phyloP scores from a whole-genome alignment of 2,113 vertebrate species.

The Eonycteris spelaea region DNA sequence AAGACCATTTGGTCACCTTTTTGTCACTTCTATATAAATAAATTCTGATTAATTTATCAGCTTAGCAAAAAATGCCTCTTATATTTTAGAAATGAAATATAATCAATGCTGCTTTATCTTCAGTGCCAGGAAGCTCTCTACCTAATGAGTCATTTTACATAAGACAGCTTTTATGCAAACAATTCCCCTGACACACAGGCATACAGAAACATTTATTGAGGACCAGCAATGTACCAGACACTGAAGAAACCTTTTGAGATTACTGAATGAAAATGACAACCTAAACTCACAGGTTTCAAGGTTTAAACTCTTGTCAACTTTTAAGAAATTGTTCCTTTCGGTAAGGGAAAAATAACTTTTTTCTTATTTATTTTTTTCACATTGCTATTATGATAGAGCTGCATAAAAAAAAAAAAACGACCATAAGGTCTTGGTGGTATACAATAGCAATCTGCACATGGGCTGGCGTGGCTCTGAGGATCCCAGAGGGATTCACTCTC shows the following conservation, averaged over 20 bases:
- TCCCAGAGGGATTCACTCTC: not conserved
- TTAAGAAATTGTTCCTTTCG: not conserved
- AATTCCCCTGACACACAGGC: not conserved
- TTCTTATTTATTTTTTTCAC: not conserved
- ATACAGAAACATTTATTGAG: not conserved
- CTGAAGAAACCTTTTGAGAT: not conserved
- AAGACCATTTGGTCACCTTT: not conserved
- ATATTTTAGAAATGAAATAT: constrained; percentile 8
- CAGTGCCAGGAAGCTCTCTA: not conserved
- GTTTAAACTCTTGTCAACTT: not conserved
- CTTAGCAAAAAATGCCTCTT: not conserved
- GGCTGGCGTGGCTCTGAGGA: not conserved
- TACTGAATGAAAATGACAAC: not conserved
- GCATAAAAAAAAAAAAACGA: not conserved
- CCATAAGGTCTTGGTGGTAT: no score
- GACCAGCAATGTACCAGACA: not conserved
- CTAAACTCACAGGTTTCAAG: not conserved
- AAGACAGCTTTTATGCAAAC: not conserved
- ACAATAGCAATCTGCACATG: not conserved
- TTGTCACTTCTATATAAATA: not conserved
- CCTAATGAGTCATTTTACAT: not conserved
- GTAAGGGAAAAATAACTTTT: not conserved
- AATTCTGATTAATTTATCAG: not conserved
- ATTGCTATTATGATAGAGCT: not conserved
- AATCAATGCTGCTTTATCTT: not conserved